Base-by-base conservation (phyloP, 2,888 invertebrate species). In the Hybos culiciformis region DNA sequence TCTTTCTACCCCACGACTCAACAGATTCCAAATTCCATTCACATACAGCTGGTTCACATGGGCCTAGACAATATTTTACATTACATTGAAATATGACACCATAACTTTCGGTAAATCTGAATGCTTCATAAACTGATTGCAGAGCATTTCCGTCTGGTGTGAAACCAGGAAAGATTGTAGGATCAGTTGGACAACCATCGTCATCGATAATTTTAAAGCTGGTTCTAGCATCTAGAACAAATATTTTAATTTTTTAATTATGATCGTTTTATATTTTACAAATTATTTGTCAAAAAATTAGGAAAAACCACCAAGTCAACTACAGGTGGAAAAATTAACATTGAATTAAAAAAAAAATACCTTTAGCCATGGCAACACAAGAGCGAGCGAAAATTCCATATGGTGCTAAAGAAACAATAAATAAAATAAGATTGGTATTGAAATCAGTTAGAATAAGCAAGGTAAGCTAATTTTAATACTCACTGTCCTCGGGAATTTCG, bases 61-160 rank as follows among this genome's bases (percentile, higher is more conserved):
- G 90, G 60, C 92, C 92, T 49, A 93, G 75, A 59, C 92, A 93
- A 65, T 93, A 93, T 62, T 92, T 92, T 55, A 93, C 92, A 66
- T 93, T 93, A 66, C 92, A 93, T 63, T 93, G 92, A 79, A 93
- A 93, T 63, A 93, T 93, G 48, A 93, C 92, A 39, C 92, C 92
- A 56, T 93, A 93, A 11, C 91, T 92, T 63, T 93, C 92, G 1
- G 92, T 93, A 64, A 93, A 93, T 60, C 92, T 76, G 73, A 93
- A 93, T 1, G 92, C 92, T 68, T 93, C 92, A 60, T 93, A 93
- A 45, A 87, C 76, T 0, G 90, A 88, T 57, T 92, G 87, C 46
- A 91, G 69, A 1, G 90, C 90, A 64, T 88, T 88, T 45, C 88
- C 90, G 56, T 90, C 90, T 36, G 88, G 86, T 39, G 78, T 80